Conservation (phyloP, 2,113 vertebrate genomes). For the Melanostigma gelatinosum region DNA sequence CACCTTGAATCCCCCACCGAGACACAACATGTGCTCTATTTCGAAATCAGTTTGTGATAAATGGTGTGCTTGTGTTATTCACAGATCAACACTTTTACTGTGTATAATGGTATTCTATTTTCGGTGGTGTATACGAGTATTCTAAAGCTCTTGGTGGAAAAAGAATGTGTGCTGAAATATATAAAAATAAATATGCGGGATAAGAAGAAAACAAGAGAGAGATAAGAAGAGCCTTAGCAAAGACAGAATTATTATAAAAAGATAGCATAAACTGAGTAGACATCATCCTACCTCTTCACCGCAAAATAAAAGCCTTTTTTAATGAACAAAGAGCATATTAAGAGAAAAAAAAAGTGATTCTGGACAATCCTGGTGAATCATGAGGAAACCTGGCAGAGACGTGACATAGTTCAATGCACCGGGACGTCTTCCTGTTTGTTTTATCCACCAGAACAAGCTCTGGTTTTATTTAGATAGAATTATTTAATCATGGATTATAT, state of each 20-base stretch:
- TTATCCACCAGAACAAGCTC: no score
- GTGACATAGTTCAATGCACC: neutral
- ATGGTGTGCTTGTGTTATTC: neutral
- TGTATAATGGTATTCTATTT: neutral
- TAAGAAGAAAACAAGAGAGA: neutral
- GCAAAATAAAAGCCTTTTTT: neutral
- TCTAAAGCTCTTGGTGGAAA: neutral
- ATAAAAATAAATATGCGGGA: neutral
- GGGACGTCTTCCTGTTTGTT: neutral
- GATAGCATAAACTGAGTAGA: neutral
- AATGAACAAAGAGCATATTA: neutral
- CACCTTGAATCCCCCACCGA: conserved; percentile 1
- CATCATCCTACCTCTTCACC: neutral
- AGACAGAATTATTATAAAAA: neutral
- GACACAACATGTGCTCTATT: neutral
- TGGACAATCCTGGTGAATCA: neutral
- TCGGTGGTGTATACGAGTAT: neutral
- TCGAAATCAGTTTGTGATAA: neutral
- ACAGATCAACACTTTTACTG: neutral
- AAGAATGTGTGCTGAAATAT: neutral
- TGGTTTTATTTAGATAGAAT: neutral
- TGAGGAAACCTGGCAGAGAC: neutral
- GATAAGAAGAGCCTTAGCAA: neutral
- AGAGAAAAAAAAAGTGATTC: neutral
- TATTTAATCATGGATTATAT: neutral